Evolutionary conservation across 2,888 invertebrate species (phyloP).

Genomic region (Bedellia somnulentella): DNA sequence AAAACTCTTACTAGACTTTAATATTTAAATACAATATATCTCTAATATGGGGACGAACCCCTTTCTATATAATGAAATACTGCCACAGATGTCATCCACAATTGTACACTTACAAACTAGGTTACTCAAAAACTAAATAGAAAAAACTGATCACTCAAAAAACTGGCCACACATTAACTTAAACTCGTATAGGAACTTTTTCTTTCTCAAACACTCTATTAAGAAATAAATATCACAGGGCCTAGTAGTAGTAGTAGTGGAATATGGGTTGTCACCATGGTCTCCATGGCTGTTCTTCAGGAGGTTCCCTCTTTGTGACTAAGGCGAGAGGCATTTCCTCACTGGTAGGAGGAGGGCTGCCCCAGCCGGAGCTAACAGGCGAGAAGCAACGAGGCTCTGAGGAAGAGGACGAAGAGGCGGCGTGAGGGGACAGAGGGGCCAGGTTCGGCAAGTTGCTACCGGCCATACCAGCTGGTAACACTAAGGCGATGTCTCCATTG

Average conservation of each 20-base stretch:
- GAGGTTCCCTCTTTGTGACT: conserved; percentile 67
- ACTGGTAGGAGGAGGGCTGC: conserved; percentile 33
- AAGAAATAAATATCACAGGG: conserved; percentile 19
- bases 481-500: conserved; percentile 81
- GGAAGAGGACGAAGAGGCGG: conserved; percentile 71
- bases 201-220: conserved; percentile 17
- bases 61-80: conserved; percentile 30
- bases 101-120: conserved; percentile 22
- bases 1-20: background rate
- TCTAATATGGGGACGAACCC: background rate
- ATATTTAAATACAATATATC: background rate
- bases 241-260: conserved; percentile 14
- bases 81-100: conserved; percentile 52
- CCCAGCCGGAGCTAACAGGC: conserved; percentile 59
- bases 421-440: conserved; percentile 74
- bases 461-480: conserved; percentile 68
- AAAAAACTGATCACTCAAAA: conserved; percentile 4
- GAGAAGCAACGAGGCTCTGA: conserved; percentile 63
- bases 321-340: conserved; percentile 67
- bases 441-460: conserved; percentile 66
- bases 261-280: conserved; percentile 66
- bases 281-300: conserved; percentile 79
- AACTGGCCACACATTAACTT: conserved; percentile 7
- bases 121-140: background rate
- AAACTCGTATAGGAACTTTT: conserved; percentile 7